Evolutionary conservation across 2,888 invertebrate genomes (phyloP).

Genomic region (Tenthredo livida): DNA sequence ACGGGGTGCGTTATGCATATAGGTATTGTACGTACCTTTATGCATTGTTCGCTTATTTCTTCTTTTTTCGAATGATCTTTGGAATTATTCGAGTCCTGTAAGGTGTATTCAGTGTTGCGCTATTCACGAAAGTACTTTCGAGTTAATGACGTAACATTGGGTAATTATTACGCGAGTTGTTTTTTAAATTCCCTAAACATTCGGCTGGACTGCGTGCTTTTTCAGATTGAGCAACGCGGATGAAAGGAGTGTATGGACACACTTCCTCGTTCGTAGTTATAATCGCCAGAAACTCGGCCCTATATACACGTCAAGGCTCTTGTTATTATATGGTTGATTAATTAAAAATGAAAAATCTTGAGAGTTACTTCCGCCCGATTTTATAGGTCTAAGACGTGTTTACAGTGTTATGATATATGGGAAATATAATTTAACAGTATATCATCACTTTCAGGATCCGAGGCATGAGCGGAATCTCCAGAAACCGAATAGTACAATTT

Average conservation of each 20-base stretch:
- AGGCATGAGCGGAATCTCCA: neutral
- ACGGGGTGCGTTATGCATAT: neutral
- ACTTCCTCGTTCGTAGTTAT: conserved; percentile 11
- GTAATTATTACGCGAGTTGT: conserved; percentile 1
- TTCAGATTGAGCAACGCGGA: conserved; percentile 18
- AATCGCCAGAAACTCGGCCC: neutral
- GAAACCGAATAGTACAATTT: neutral
- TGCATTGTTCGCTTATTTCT: neutral
- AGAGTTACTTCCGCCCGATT: conserved; percentile 1
- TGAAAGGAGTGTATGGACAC: neutral
- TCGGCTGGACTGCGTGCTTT: neutral
- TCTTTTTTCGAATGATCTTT: neutral
- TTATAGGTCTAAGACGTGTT: neutral
- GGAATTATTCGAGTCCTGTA: neutral
- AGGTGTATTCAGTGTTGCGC: neutral
- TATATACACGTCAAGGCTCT: neutral
- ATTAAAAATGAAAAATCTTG: neutral
- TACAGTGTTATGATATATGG: neutral
- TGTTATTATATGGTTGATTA: neutral
- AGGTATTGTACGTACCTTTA: neutral
- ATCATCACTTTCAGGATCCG: neutral
- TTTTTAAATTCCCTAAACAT: neutral
- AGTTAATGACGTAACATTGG: conserved; percentile 15
- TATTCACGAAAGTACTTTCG: conserved; percentile 37
- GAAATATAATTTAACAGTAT: neutral